Percentiles rank a stretch among this genome's conserved stretches.
These are phyloP conservation scores for Muraenolepis orangiensis DNA, from an alignment of 2,797 vertebrate genomes.

Conservation along the genomic window DNA sequence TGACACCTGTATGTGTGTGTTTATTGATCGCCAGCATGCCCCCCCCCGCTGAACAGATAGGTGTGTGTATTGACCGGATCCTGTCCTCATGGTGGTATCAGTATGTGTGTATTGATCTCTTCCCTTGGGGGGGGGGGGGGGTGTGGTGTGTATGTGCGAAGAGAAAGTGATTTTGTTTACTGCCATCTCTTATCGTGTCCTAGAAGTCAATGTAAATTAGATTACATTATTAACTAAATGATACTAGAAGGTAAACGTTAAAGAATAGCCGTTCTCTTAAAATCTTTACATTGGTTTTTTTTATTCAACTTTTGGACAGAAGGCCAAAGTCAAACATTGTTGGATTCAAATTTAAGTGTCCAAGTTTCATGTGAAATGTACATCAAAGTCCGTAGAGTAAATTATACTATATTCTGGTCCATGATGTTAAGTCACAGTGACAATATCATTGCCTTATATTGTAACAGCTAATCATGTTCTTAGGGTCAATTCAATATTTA, in stretches of 20 bases:
- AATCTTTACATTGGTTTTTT: too few relatives aligned
- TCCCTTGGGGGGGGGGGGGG: slow-evolving; percentile 44
- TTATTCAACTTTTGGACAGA: too few relatives aligned
- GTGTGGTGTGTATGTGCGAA: slow-evolving; percentile 4
- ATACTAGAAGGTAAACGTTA: too few relatives aligned
- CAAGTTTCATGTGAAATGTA: too few relatives aligned
- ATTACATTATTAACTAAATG: too few relatives aligned
- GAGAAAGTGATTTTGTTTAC: not conserved
- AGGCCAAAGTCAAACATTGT: too few relatives aligned
- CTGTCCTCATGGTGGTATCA: slow-evolving; percentile 37
- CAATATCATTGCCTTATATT: not conserved
- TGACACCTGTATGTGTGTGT: slow-evolving; percentile 57
- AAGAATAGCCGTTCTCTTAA: too few relatives aligned
- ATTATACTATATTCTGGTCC: not conserved
- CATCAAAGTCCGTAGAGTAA: not conserved
- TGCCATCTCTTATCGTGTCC: slow-evolving; percentile 2
- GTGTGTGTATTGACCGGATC: slow-evolving; percentile 39
- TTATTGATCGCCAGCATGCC: slow-evolving; percentile 31
- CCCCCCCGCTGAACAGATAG: not conserved
- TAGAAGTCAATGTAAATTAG: too few relatives aligned
- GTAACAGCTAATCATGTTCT: not conserved
- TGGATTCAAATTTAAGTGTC: too few relatives aligned
- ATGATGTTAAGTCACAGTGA: too few relatives aligned
- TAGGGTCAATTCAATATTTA: not conserved
- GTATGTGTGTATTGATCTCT: slow-evolving; percentile 55